A percentile compares a stretch with the other conserved stretches of the same genome.
phyloP scores from a whole-genome alignment of 1,140 invertebrate genomes.

The Agrypnia vestita region DNA sequence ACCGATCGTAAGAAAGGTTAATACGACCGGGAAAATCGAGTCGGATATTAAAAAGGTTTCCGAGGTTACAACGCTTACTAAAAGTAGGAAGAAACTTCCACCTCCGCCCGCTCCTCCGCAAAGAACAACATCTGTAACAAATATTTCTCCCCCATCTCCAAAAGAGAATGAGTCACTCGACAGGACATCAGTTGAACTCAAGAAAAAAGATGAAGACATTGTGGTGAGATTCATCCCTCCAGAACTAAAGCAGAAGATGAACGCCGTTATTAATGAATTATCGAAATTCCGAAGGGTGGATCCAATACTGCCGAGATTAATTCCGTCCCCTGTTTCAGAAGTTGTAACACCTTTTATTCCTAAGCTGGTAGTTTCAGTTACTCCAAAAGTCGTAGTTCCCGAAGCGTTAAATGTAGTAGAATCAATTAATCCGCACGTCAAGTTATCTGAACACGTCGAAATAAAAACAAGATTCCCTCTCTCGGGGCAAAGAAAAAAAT shows the following conservation, averaged over 20 bases:
- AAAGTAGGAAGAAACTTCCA: slow-evolving; percentile 65
- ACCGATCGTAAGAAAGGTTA: slow-evolving; percentile 57
- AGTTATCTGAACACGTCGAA: slow-evolving; percentile 28
- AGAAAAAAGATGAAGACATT: slow-evolving; percentile 61
- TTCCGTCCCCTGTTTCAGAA: slow-evolving; percentile 61
- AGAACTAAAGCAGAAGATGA: slow-evolving; percentile 74
- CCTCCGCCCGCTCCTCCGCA: slow-evolving; percentile 68
- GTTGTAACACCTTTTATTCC: slow-evolving; percentile 61
- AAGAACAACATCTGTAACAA: slow-evolving; percentile 8
- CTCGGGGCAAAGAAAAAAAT: slow-evolving; percentile 65
- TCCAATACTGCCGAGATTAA: slow-evolving; percentile 62
- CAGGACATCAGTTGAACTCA: slow-evolving; percentile 24
- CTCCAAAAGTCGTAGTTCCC: slow-evolving; percentile 65
- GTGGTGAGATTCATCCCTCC: slow-evolving; percentile 64
- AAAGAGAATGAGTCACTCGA: background rate
- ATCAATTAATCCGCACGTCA: slow-evolving; percentile 27
- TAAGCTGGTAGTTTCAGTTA: slow-evolving; percentile 65
- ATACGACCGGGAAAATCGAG: background rate
- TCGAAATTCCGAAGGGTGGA: slow-evolving; percentile 67
- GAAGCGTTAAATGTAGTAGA: slow-evolving; percentile 58
- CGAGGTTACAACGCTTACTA: background rate
- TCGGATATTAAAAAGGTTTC: background rate
- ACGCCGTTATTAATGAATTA: slow-evolving; percentile 74
- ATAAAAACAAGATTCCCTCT: slow-evolving; percentile 34
- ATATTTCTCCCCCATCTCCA: background rate